Percentiles rank a stretch among this genome's conserved stretches.
phyloP scores from a whole-genome alignment of 2,113 vertebrate genomes.

The Macquaria australasica region DNA sequence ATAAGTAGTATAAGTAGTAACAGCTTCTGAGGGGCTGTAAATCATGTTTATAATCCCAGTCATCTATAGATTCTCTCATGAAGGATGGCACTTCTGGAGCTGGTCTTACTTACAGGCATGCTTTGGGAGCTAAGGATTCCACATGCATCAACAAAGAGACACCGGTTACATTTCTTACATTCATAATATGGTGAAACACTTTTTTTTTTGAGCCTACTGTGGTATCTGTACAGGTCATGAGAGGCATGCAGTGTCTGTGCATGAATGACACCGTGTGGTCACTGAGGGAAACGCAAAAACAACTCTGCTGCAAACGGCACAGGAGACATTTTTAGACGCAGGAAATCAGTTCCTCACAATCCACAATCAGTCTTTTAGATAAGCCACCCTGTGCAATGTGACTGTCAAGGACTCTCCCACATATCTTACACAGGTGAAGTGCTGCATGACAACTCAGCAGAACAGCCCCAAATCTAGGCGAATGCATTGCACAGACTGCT shows the following conservation, averaged over 20 bases:
- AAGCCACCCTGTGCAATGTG: background rate
- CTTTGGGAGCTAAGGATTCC: conserved; percentile 1
- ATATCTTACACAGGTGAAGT: background rate
- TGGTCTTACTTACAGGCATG: conserved; percentile 2
- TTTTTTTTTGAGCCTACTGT: conserved; percentile 5
- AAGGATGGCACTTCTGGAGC: background rate
- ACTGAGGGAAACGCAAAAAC: conserved; percentile 36
- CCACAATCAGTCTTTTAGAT: background rate
- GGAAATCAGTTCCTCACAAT: conserved; percentile 1
- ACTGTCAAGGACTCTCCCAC: background rate
- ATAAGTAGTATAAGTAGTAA: background rate
- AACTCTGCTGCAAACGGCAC: background rate
- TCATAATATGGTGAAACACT: background rate
- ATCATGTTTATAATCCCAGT: conserved; percentile 3
- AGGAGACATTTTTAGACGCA: background rate
- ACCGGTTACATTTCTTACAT: conserved; percentile 49
- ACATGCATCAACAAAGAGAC: conserved; percentile 22
- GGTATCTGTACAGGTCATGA: background rate
- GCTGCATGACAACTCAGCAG: conserved; percentile 1
- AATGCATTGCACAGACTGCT: conserved; percentile 39
- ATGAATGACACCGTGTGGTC: conserved; percentile 73
- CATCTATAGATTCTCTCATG: conserved; percentile 9
- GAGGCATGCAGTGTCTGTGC: conserved; percentile 12
- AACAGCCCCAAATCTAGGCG: conserved; percentile 15
- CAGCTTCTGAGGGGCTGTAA: conserved; percentile 30